These are phyloP conservation scores for Umimayanthus chanpuru DNA, from an alignment of 92 coral and sea anemone genomes.

Conservation along the genomic window DNA sequence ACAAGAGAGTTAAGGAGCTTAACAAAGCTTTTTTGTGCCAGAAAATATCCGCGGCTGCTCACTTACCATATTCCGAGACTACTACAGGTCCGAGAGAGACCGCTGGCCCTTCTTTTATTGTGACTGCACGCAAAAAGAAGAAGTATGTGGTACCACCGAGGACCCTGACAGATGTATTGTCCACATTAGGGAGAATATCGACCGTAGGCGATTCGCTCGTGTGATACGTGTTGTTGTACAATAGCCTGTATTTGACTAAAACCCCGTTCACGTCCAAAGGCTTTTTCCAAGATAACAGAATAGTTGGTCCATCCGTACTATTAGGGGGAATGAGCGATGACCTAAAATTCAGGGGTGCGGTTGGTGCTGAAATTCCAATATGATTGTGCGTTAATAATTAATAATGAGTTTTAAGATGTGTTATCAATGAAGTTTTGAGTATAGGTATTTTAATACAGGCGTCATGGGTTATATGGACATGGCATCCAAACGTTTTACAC, in stretches of 20 bases:
- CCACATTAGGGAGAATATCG: conserved; percentile 1
- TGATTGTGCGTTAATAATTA: too few relatives aligned
- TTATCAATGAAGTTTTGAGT: too few relatives aligned
- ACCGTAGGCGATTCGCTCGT: background rate
- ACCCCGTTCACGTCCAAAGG: conserved; percentile 7
- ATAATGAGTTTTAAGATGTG: too few relatives aligned
- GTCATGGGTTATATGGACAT: too few relatives aligned
- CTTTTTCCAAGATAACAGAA: background rate
- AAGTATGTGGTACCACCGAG: conserved; percentile 15
- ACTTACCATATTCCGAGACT: conserved; percentile 20
- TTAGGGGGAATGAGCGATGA: background rate
- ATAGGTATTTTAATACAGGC: too few relatives aligned
- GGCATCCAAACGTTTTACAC: too few relatives aligned
- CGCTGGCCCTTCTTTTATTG: conserved; percentile 28
- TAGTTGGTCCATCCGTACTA: background rate
- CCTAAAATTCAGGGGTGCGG: background rate
- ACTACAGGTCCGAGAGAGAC: conserved; percentile 6
- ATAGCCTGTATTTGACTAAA: background rate
- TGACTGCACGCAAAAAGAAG: conserved; percentile 1
- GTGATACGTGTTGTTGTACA: conserved; percentile 6
- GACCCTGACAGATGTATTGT: background rate
- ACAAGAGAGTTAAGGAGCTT: background rate
- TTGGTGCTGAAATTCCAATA: conserved; percentile 8
- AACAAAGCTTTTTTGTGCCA: background rate
- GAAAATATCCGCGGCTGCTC: background rate